Evolutionary conservation across 1,140 invertebrate genomes (phyloP), one percentile per base, ranked within the genome.

Genomic region (Drosophila carrolli): DNA sequence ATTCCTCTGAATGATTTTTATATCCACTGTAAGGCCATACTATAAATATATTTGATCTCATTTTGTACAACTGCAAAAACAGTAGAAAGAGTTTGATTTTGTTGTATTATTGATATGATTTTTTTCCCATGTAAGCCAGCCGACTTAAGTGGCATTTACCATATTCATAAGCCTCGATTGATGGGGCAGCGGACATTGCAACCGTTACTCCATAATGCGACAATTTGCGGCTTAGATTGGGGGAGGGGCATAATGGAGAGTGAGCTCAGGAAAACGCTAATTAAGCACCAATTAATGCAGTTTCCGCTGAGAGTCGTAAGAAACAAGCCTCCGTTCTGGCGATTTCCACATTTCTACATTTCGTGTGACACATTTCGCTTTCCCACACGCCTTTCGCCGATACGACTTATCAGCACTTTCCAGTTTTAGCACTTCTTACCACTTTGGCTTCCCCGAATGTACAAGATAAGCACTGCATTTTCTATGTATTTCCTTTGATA

Each of bases 121-220:
- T 68, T 37, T 67, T 67, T 19, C 47, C 32, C 8, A 27, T 68
- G 60, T 50, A 46, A 35, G 61, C 9, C 35, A 47, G 44, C 46
- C 46, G 46, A 41, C 46, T 54, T 75, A 75, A 68, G 38, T 68
- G 38, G 61, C 47, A 19, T 67, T 85, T 75, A 70, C 62, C 78
- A 86, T 88, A 86, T 88, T 79, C 67, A 88, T 86, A 53, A 65
- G 65, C 32, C 61, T 14, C 60, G 38, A 65, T 67, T 75, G 62
- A 75, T 63, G 75, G 44, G 19, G 81, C 62, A 85, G 65, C 83
- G 83, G 83, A 88, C 85, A 70, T 55, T 48, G 55, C 50, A 58
- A 61, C 83, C 70, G 82, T 74, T 83, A 89, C 48, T 58, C 55
- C 72, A 59, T 89, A 88, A 88, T 89, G 83, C 80, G 79, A 78